Evolutionary conservation across 2,797 vertebrate genomes (phyloP).

Genomic region (Botia almorhae): DNA sequence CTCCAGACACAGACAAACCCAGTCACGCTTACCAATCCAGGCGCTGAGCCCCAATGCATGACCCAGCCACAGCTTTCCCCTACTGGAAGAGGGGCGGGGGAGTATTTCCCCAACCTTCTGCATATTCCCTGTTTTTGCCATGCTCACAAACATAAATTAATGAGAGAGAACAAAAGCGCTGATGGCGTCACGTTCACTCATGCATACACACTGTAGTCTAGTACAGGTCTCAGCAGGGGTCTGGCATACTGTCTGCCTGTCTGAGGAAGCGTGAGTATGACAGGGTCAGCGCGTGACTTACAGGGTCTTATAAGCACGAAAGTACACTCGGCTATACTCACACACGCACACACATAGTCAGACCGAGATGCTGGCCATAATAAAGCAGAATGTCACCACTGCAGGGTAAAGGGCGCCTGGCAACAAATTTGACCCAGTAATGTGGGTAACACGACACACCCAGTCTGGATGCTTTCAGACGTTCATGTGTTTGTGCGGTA

Average conservation of each 20-base stretch:
- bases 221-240: conserved; percentile 50
- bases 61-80: conserved; percentile 33
- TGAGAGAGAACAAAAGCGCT: conserved; percentile 72
- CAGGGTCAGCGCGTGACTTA: conserved; percentile 27
- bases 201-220: conserved; percentile 59
- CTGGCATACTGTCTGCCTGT: conserved; percentile 25
- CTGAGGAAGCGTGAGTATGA: conserved; percentile 20
- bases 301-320: not conserved
- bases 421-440: conserved; percentile 43
- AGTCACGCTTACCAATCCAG: conserved; percentile 15
- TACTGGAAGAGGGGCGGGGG: conserved; percentile 33
- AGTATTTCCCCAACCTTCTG: conserved; percentile 28
- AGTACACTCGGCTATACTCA: not conserved
- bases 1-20: conserved; percentile 50
- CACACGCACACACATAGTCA: not conserved
- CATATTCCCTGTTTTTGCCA: conserved; percentile 67
- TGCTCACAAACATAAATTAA: conserved; percentile 79
- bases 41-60: conserved; percentile 8
- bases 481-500: not conserved
- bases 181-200: conserved; percentile 66
- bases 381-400: conserved; percentile 25
- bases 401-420: conserved; percentile 28
- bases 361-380: conserved; percentile 15
- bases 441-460: conserved; percentile 13
- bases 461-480: conserved; percentile 11